Evolutionary conservation across 2,888 invertebrate species (phyloP), one percentile per base, ranked within the genome.

Genomic region (Eristalinus aeneus): DNA sequence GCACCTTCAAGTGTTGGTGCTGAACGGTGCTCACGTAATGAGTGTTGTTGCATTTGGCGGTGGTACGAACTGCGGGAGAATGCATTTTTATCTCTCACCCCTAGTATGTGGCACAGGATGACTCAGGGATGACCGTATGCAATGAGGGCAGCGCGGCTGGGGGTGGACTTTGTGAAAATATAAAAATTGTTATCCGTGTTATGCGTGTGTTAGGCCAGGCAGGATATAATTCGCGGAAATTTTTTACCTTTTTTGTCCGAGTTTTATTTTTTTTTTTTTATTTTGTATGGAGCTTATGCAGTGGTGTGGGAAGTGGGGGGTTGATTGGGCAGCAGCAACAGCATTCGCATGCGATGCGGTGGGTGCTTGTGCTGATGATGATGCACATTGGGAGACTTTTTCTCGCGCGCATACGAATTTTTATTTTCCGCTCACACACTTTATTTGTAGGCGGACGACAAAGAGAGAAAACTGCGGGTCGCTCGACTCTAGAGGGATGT

Each of bases 161-260:
- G 31, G 65, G 73, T 32, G 34, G 54, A 61, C 54, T 64, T 64
- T 71, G 65, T 67, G 77, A 46, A 82, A 82, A 86, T 86, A 86
- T 86, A 82, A 86, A 86, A 86, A 86, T 82, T 82, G 86, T 86
- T 82, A 82, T 86, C 74, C 82, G 69, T 86, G 77, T 78, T 86
- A 82, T 86, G 86, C 86, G 86, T 86, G 82, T 86, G 86, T 86
- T 86, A 86, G 86, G 86, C 77, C 71, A 36, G 77, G 61, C 67
- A 78, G 82, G 86, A 86, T 86, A 82, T 86, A 82, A 85, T 85
- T 79, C 75, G 69, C 39, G 27, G 46, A 56, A 64, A 36, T 79
- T 54, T 46, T 39, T 60, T 39, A 9, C 2, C 1, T 16, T 22
- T 56, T 69, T 77, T 27, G 27, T 5, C 27, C 27, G 27, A 27